Base-by-base conservation (phyloP, 1,140 invertebrate species). In the Drosophila busckii region DNA sequence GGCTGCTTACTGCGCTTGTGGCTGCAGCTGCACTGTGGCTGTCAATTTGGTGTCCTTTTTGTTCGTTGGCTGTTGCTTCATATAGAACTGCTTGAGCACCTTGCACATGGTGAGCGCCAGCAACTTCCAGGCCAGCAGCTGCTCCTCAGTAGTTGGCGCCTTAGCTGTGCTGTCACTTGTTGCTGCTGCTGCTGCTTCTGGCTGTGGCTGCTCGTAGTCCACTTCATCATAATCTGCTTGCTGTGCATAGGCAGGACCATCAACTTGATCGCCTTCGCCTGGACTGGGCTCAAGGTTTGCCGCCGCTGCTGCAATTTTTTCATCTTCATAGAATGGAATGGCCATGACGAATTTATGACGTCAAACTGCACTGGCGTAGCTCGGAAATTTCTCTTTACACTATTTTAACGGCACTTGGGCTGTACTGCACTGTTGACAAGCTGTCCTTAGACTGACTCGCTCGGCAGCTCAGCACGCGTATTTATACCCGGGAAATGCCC, bases 41-140 rank as follows among this genome's bases (percentile, higher is more conserved):
- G 52, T 78, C 23, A 78, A 34, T 28, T 78, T 80, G 54, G 49
- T 56, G 31, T 63, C n/a, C n/a, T n/a, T n/a, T 16, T 73, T 80
- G 15, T 54, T 71, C 28, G 29, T 12, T 31, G 34, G 34, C 4
- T 59, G 61, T 23, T 62, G 60, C 13, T 75, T 46, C 28, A 55
- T 42, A 42, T 82, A 82, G 19, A 84, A 84, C 19, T 86, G 80
- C 22, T 84, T 82, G 3, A 86, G 60, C 10, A 84, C 84, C 48
- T 86, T 86, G 50, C 84, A 86, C 84, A 86, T 84, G 35, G 84
- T 63, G 23, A 86, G 41, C 2, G 84, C 84, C 12, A 86, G 58
- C 41, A 86, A 48, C 52, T 86, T 86, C 84, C 84, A 86, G 25
- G 78, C 78, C 7, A 76, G 4, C 50, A 82, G 19, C 52, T 85